These are phyloP conservation scores for Hyperoplus immaculatus DNA, from an alignment of 2,797 vertebrate genomes.

Conservation along the genomic window DNA sequence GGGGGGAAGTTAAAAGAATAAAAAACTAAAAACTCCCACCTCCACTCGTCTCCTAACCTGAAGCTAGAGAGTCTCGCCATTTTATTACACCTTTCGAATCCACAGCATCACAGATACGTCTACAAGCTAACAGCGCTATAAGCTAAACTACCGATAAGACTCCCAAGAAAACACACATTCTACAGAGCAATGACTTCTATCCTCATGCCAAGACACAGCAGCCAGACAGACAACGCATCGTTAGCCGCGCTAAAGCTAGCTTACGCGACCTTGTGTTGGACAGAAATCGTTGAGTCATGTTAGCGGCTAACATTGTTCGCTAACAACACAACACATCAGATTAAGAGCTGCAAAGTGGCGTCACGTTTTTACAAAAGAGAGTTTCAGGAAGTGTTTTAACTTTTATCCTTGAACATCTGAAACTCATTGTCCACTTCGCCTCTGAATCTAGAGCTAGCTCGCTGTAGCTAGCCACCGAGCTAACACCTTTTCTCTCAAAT, in stretches of 20 bases:
- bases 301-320: neutral
- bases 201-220: neutral
- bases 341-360: neutral
- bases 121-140: constrained; percentile 48
- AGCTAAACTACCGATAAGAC: constrained; percentile 6
- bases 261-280: neutral
- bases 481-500: constrained; percentile 8
- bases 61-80: constrained; percentile 26
- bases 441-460: neutral
- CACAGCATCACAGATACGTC: constrained; percentile 42
- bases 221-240: neutral
- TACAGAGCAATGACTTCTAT: constrained; percentile 27
- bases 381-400: too few relatives aligned
- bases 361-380: too few relatives aligned
- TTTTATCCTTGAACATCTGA: too few relatives aligned
- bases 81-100: constrained; percentile 19
- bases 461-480: constrained; percentile 12
- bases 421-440: neutral
- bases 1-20: constrained; percentile 32
- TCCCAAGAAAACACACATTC: constrained; percentile 26
- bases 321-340: neutral
- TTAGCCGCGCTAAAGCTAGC: neutral
- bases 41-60: constrained; percentile 28
- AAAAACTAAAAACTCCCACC: constrained; percentile 12
- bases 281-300: too few relatives aligned